Percentiles rank a stretch among this genome's conserved stretches.
These are phyloP conservation scores for Idaea straminata DNA, from an alignment of 2,888 invertebrate species.

Conservation along the genomic window DNA sequence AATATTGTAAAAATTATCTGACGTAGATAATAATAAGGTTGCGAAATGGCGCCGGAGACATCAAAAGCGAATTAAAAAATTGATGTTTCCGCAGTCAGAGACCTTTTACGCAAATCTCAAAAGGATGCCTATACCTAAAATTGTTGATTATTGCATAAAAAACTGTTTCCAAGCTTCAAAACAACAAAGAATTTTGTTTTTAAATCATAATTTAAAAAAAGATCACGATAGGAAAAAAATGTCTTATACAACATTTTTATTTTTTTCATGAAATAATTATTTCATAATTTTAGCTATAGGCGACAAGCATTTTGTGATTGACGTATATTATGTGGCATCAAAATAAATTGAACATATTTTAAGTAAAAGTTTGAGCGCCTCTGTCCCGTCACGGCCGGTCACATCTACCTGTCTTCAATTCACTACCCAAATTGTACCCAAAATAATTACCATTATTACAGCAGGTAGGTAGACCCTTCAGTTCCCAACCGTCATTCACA, in stretches of 20 bases:
- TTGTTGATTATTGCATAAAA: too few species aligned
- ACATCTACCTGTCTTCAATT: constrained; percentile 55
- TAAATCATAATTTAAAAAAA: too few species aligned
- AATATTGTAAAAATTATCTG: background rate
- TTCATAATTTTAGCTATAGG: too few species aligned
- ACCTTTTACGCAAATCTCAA: background rate
- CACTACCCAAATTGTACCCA: constrained; percentile 58
- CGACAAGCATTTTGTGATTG: too few species aligned
- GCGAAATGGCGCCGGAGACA: background rate
- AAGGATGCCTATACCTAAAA: too few species aligned
- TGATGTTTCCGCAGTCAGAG: background rate
- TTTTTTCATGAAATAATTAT: too few species aligned
- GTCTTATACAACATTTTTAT: too few species aligned
- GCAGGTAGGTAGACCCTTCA: constrained; percentile 19
- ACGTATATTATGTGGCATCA: too few species aligned
- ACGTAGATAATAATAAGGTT: background rate
- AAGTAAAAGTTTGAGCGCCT: constrained; percentile 45
- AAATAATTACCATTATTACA: constrained; percentile 73
- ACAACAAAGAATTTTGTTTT: too few species aligned
- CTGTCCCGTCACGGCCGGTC: constrained; percentile 32
- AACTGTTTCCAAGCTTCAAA: too few species aligned
- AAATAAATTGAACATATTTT: background rate
- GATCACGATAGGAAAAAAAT: too few species aligned
- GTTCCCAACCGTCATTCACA: background rate
- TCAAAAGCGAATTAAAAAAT: background rate